A percentile compares a stretch with the other conserved stretches of the same genome.
These are phyloP conservation scores for Melanophora roralis DNA, from an alignment of 2,888 invertebrate species.

Conservation along the genomic window DNA sequence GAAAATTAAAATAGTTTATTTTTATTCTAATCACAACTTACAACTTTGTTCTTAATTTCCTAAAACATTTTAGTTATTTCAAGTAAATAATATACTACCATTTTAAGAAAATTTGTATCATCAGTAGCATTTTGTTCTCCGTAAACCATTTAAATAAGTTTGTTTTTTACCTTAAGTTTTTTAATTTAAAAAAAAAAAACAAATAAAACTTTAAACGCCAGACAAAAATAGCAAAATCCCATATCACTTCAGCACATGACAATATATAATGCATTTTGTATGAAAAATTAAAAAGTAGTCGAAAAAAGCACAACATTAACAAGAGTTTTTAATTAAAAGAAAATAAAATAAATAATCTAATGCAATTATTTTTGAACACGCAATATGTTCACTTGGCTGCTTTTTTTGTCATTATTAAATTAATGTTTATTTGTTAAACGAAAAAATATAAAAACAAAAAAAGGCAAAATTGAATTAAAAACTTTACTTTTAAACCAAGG, in stretches of 20 bases:
- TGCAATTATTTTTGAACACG: constrained; percentile 53
- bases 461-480: no score
- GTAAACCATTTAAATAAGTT: no score
- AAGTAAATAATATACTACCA: no score
- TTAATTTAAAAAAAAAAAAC: background rate
- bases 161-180: no score
- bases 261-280: constrained; percentile 21
- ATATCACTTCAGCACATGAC: constrained; percentile 13
- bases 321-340: constrained; percentile 55
- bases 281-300: background rate
- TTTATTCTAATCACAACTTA: no score
- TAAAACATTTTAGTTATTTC: no score
- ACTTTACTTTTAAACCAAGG: constrained; percentile 2
- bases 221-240: background rate
- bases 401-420: constrained; percentile 8
- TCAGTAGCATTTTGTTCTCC: no score
- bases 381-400: constrained; percentile 10
- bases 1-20: no score
- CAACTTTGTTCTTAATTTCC: no score
- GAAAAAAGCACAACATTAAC: constrained; percentile 7
- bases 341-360: constrained; percentile 46
- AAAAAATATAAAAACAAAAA: background rate
- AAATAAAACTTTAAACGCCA: background rate
- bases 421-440: constrained; percentile 37
- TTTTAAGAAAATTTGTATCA: no score